Base-by-base conservation (phyloP, 2,888 invertebrate genomes). In the Aquatica leii region DNA sequence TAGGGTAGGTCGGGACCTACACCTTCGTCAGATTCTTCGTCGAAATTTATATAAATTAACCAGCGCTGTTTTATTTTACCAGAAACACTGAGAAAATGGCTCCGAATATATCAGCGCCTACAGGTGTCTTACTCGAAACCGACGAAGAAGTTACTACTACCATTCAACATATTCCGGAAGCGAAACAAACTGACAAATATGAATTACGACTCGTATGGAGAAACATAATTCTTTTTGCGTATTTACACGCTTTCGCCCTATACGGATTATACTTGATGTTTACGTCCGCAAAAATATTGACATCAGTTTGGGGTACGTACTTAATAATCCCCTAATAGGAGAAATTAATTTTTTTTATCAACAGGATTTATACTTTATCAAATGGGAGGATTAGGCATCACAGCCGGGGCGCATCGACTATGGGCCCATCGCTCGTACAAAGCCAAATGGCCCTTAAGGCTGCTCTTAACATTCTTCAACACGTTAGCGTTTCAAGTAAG, bases 351-450 rank as follows among this genome's bases (percentile, higher is more conserved):
- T n/a, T 59, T 12, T 46, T 9, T 24, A 15, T 2, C 66, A 67
- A 8, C 63, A 74, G 96, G 92, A 9, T 82, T 90, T 60, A 55
- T 90, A 1, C 80, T 94, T 61, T 95, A 95, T 82, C 83, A 91
- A 59, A 80, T 87, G 68, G 90, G 92, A 6, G 97, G 94, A 3
- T 82, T 98, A 65, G 98, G 98, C 14, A 94, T 98, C 69, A 98
- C 98, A 12, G 98, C 97, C 15, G 99, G 99, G 20, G 96, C 95
- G 1, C 98, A 98, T 82, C 86, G 98, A 73, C 86, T 97, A 24
- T 98, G 98, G 97, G 88, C 97, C 0, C 98, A 98, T 83, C 90
- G 93, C 76, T 89, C 97, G 0, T 98, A 97, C 85, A 97, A 97
- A 84, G 98, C 98, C 5, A 95, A 90, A 81, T 89, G 92, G 87